phyloP scores from a whole-genome alignment of 1,140 invertebrate genomes.

The Drosophila paulistorum region DNA sequence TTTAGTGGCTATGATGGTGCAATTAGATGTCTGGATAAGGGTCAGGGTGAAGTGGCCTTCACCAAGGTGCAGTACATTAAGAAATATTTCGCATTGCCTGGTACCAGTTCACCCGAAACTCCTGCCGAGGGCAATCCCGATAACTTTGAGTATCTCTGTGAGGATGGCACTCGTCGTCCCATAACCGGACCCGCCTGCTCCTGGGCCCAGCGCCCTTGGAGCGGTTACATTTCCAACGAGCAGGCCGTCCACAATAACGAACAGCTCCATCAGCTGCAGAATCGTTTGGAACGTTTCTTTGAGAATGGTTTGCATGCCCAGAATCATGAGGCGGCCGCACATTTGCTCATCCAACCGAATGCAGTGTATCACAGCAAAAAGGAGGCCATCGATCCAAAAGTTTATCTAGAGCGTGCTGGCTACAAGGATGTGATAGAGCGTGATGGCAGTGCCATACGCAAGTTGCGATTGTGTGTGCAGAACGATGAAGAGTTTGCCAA shows the following conservation, averaged over 20 bases:
- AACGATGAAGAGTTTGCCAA: slow-evolving; percentile 86
- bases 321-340: slow-evolving; percentile 72
- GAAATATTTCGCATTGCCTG: slow-evolving; percentile 88
- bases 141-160: slow-evolving; percentile 90
- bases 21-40: slow-evolving; percentile 90
- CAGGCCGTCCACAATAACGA: slow-evolving; percentile 84
- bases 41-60: slow-evolving; percentile 92
- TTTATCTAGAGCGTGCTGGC: slow-evolving; percentile 88
- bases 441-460: slow-evolving; percentile 74
- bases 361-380: slow-evolving; percentile 86
- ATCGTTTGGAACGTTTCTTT: slow-evolving; percentile 76
- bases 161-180: slow-evolving; percentile 89
- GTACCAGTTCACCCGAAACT: slow-evolving; percentile 22
- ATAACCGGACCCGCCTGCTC: slow-evolving; percentile 88
- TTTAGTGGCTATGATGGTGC: slow-evolving; percentile 93
- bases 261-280: slow-evolving; percentile 70
- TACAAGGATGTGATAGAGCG: slow-evolving; percentile 92
- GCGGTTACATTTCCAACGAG: slow-evolving; percentile 88
- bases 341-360: slow-evolving; percentile 85
- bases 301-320: slow-evolving; percentile 69
- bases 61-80: slow-evolving; percentile 91
- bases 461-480: slow-evolving; percentile 87
- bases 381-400: slow-evolving; percentile 85
- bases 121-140: slow-evolving; percentile 84
- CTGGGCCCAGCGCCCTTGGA: slow-evolving; percentile 92